Evolutionary conservation across 37 sponge, comb jelly and placozoan genomes (phyloP).

Genomic region (Haliclona indistincta): DNA sequence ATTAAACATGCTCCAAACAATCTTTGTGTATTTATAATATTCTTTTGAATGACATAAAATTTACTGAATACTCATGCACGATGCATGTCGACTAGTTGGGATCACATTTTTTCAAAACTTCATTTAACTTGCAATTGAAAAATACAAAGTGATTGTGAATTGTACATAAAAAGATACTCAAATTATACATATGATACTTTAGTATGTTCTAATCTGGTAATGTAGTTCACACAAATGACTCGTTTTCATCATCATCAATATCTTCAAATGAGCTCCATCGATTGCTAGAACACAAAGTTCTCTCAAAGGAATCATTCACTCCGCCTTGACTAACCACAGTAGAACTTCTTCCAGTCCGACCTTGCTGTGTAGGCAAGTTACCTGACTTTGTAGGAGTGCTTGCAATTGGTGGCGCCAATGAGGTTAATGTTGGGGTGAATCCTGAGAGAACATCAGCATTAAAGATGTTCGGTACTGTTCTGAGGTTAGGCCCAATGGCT

Average conservation of each 20-base stretch:
- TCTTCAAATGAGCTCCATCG: slow-evolving; percentile 8
- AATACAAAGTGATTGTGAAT: too few relatives aligned
- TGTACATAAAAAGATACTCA: too few relatives aligned
- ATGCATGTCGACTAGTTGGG: too few relatives aligned
- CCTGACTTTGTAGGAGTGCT: neutral
- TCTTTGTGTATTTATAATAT: too few relatives aligned
- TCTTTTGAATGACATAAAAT: too few relatives aligned
- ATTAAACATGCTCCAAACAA: too few relatives aligned
- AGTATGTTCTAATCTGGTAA: too few relatives aligned
- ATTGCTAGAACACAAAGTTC: neutral
- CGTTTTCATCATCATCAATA: slow-evolving; percentile 1
- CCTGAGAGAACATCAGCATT: neutral
- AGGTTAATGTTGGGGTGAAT: neutral
- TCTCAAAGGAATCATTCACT: neutral
- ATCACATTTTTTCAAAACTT: too few relatives aligned
- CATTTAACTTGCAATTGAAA: too few relatives aligned
- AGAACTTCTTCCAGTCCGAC: neutral
- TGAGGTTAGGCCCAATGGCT: neutral
- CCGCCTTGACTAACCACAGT: neutral
- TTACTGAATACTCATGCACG: too few relatives aligned
- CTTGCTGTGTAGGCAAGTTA: neutral
- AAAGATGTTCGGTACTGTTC: neutral
- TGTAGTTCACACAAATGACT: slow-evolving; percentile 7
- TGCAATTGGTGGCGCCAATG: neutral
- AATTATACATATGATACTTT: too few relatives aligned